Evolutionary conservation across 2,113 vertebrate species (phyloP), one percentile per base, ranked within the genome.

Genomic region (Anser cygnoides): DNA sequence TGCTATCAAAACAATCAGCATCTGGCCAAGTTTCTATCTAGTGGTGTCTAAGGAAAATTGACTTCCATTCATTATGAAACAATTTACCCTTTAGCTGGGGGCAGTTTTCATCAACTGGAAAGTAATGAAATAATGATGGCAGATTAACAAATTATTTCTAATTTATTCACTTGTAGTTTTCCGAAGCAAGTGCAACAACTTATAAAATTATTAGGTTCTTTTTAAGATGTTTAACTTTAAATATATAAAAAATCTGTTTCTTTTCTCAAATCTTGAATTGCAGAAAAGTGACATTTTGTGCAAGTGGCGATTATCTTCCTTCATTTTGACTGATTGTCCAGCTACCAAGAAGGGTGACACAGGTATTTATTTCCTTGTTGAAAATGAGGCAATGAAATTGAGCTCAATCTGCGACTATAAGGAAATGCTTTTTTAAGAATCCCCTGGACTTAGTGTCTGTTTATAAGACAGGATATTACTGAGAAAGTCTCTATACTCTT

Each of bases 41-140:
- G 49, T 70, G 31, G 50, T 90, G 46, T 82, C 81, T 86, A 63
- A 85, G 43, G 37, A 94, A 93, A 96, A 94, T 43, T 74, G 63
- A 95, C 95, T 95, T 94, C 84, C 39, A 84, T 78, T 95, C 70
- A 87, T 89, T 92, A 79, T 82, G 94, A 90, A 93, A 59, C 78
- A 93, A 43, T 94, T 93, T 94, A 43, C 58, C 55, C 54, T 43
- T 84, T 91, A 81, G 66, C 86, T 84, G 59, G 59, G 46, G 52
- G 39, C 39, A 83, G 25, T 87, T 96, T 94, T 96, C 83, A 80
- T 92, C 73, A 80, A 13, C 55, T 74, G 6, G 0, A 76, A 89
- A 88, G 58, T 65, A 94, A 43, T 79, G 50, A 93, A 92, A 82
- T 90, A 88, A 75, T 84, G 70, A 77, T 73, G 41, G 68, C 68